These are phyloP conservation scores for Candidula unifasciata DNA, from an alignment of 2,888 invertebrate species.

Conservation along the genomic window DNA sequence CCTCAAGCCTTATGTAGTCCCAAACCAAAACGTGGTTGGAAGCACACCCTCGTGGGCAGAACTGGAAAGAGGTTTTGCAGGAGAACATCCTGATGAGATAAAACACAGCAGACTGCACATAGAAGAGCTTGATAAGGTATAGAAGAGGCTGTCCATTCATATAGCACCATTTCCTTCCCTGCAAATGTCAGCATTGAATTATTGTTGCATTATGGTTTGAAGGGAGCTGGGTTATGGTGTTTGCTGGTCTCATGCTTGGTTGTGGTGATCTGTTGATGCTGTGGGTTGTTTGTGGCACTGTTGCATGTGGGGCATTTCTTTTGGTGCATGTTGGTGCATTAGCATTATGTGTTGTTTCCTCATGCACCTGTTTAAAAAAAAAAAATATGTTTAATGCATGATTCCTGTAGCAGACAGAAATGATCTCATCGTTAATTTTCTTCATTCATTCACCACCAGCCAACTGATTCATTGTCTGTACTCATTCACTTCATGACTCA, in stretches of 20 bases:
- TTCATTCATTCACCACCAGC: too few species aligned
- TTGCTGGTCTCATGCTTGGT: slow-evolving; percentile 16
- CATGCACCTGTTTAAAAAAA: background rate
- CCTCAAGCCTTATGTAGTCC: slow-evolving; percentile 16
- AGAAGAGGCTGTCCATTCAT: background rate
- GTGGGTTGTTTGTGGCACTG: background rate
- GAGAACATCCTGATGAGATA: background rate
- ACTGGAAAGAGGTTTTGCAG: background rate
- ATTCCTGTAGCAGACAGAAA: background rate
- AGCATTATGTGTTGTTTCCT: background rate
- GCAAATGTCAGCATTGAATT: background rate
- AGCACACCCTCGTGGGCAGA: background rate
- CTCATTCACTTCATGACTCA: too few species aligned
- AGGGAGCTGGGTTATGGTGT: slow-evolving; percentile 17
- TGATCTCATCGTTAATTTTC: background rate
- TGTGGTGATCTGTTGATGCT: background rate
- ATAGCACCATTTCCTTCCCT: slow-evolving; percentile 11
- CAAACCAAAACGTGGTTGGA: background rate
- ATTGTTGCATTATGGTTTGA: slow-evolving; percentile 29
- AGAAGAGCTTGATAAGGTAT: slow-evolving; percentile 47
- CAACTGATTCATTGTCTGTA: too few species aligned
- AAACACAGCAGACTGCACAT: background rate
- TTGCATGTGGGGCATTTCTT: background rate
- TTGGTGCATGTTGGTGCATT: slow-evolving; percentile 32
- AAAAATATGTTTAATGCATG: background rate